These are phyloP conservation scores for Actenoides hombroni DNA, from an alignment of 2,113 vertebrate genomes.

Conservation along the genomic window DNA sequence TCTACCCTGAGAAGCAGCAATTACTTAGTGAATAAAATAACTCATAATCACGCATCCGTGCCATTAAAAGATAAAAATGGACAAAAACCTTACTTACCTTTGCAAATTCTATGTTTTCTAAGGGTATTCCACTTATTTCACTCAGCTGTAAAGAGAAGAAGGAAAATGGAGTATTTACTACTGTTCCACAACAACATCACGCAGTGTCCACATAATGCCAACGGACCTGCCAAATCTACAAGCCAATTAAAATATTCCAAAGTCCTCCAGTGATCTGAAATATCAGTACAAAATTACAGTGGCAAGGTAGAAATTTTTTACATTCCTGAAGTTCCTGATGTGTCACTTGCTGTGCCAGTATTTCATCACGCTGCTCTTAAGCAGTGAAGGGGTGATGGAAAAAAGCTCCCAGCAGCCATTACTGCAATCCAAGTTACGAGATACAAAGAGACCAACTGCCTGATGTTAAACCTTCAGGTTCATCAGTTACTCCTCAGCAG, in stretches of 20 bases:
- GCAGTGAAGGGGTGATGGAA: not conserved
- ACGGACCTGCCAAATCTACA: not conserved
- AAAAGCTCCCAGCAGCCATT: not conserved
- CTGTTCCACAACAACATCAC: not conserved
- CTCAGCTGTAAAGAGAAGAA: constrained; percentile 81
- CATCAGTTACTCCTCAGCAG: not conserved
- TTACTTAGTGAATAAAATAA: not conserved
- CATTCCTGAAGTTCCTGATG: not conserved
- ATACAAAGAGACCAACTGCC: not conserved
- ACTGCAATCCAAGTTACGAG: not conserved
- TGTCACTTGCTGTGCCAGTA: not conserved
- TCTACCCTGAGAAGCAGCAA: constrained; percentile 81
- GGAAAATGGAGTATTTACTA: not conserved
- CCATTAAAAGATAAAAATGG: not conserved
- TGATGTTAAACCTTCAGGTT: not conserved
- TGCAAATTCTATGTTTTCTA: constrained; percentile 96
- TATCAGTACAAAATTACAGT: not conserved
- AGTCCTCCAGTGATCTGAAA: not conserved
- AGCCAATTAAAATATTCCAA: not conserved
- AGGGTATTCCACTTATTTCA: constrained; percentile 86
- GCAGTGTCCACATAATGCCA: not conserved
- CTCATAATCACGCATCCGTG: not conserved
- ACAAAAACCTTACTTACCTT: constrained; percentile 79
- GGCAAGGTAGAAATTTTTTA: not conserved
- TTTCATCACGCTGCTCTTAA: not conserved